Percentiles rank a stretch among this genome's conserved stretches.
These are phyloP conservation scores for Diachasma alloeum DNA, from an alignment of 1,140 invertebrate species.

Conservation along the genomic window DNA sequence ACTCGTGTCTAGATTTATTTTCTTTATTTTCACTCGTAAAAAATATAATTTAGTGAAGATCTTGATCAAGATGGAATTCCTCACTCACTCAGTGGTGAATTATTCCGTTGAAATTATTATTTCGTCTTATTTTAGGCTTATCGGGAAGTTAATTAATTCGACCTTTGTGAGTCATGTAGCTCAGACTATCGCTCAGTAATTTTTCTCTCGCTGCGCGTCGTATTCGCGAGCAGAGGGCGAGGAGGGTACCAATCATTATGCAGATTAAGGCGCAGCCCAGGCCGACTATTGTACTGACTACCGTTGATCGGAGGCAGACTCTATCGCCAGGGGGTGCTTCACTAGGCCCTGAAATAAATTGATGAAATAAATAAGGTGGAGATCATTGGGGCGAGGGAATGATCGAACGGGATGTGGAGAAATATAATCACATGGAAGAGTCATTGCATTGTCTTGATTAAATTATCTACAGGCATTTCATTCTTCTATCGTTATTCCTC, in stretches of 20 bases:
- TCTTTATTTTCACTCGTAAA: background rate
- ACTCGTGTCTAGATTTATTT: slow-evolving; percentile 6
- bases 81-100: background rate
- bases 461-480: too few species aligned
- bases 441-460: too few species aligned
- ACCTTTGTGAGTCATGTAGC: slow-evolving; percentile 78
- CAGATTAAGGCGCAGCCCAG: slow-evolving; percentile 74
- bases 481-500: too few species aligned
- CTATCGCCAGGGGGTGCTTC: slow-evolving; percentile 57
- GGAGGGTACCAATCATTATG: slow-evolving; percentile 73
- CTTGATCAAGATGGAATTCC: background rate
- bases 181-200: slow-evolving; percentile 67
- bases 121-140: background rate
- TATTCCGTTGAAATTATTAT: background rate
- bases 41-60: slow-evolving; percentile 3
- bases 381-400: background rate
- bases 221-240: slow-evolving; percentile 77
- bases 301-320: slow-evolving; percentile 79
- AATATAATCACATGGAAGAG: too few species aligned
- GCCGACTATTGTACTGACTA: slow-evolving; percentile 78
- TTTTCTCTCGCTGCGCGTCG: slow-evolving; percentile 67
- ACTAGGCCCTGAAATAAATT: slow-evolving; percentile 15
- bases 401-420: too few species aligned
- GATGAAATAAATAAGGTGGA: background rate
- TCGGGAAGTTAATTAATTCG: slow-evolving; percentile 69